Evolutionary conservation across 2,888 invertebrate species (phyloP).

Genomic region (Peribatodes rhomboidaria): DNA sequence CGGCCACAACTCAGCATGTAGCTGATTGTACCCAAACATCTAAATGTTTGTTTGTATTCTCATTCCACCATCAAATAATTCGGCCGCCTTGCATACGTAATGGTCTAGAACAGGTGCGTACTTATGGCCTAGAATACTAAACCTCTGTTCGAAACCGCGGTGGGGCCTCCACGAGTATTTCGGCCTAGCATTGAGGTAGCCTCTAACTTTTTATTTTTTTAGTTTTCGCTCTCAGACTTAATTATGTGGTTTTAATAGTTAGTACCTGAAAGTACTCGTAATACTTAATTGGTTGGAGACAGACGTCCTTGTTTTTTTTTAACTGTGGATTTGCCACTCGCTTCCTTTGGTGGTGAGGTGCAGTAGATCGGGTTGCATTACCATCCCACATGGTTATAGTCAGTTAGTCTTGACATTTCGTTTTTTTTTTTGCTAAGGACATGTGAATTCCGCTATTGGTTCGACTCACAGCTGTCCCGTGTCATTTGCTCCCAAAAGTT

Average conservation of each 20-base stretch:
- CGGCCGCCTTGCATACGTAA: too few species aligned
- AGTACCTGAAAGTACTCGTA: background rate
- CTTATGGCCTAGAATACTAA: background rate
- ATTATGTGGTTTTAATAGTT: background rate
- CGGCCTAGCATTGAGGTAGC: background rate
- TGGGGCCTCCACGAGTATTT: constrained; percentile 31
- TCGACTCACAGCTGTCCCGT: too few species aligned
- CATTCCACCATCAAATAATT: too few species aligned
- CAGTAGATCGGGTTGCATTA: background rate
- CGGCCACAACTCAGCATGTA: too few species aligned
- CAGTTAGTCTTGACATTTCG: constrained; percentile 3
- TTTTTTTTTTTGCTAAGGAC: background rate
- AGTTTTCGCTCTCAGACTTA: background rate
- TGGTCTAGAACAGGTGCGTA: too few species aligned
- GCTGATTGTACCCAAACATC: too few species aligned
- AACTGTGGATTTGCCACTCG: background rate
- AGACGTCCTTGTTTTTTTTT: constrained; percentile 3
- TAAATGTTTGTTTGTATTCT: too few species aligned
- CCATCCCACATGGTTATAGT: background rate
- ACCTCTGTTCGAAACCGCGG: constrained; percentile 30
- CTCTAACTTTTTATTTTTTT: background rate
- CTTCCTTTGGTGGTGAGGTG: background rate
- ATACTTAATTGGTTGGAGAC: background rate
- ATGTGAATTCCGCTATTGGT: too few species aligned
- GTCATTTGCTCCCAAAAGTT: too few species aligned